Evolutionary conservation across 2,113 vertebrate species (phyloP), one percentile per base, ranked within the genome.

Genomic region (Chloroceryle aenea): DNA sequence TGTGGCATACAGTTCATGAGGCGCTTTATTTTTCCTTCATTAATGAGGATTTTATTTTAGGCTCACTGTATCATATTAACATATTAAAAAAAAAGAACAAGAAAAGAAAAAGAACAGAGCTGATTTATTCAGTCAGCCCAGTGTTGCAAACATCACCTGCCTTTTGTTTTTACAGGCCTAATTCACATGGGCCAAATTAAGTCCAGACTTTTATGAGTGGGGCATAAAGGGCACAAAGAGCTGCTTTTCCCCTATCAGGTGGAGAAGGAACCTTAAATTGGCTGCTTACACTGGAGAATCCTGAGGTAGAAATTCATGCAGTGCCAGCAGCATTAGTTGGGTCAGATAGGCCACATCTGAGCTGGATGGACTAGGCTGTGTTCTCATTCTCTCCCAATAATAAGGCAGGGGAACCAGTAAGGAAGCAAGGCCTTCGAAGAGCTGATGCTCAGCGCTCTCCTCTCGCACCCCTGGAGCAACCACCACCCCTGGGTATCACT

Each of bases 21-120:
- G 55, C 0, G 1, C 84, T 94, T 85, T 86, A 83, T 27, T 91
- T 93, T 79, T 50, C 73, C 88, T 90, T 96, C 95, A 87, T 96
- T 97, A 97, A 95, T 84, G 96, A 97, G 96, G 79, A 75, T 89
- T 97, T 97, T 96, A 95, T 95, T 96, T 97, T 92, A 89, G 93
- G 83, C 93, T 93, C 91, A 53, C 76, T 86, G 83, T 95, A 91
- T 62, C 59, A 71, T 85, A 95, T 97, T 97, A 96, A 92, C 95
- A 96, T 95, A 90, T 80, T 90, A 6, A 42, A 80, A 91, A 88
- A 91, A 53, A 21, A 32, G n/a, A n/a, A n/a, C n/a, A 20, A 18
- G 42, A 12, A 29, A 7, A 25, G 5, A 4, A 8, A 19, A 6
- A 1, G 2, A 64, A 69, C 3, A 59, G 30, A 92, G 29, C 52